A percentile compares a stretch with the other conserved stretches of the same genome.
These are phyloP conservation scores for Drosophila aff. DNA, from an alignment of 1,140 invertebrate genomes.

Conservation along the genomic window DNA sequence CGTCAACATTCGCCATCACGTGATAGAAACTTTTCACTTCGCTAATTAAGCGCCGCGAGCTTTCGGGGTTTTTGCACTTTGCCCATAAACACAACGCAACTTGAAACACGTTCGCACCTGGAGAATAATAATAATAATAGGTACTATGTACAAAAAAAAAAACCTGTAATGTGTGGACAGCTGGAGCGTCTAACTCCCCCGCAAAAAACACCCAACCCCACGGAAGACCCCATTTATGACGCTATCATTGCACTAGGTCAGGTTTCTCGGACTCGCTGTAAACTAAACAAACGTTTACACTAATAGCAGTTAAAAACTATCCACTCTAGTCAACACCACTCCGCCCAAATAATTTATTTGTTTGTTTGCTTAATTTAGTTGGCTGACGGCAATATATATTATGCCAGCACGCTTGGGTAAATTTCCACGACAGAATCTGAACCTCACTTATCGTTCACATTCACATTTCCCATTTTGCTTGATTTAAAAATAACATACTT, in stretches of 20 bases:
- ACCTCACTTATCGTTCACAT: slow-evolving; percentile 59
- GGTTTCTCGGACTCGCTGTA: slow-evolving; percentile 61
- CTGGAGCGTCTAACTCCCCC: slow-evolving; percentile 27
- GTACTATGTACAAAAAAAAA: slow-evolving; percentile 7
- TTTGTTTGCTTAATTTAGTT: slow-evolving; percentile 53
- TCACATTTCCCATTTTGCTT: slow-evolving; percentile 15
- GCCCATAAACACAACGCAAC: slow-evolving; percentile 18
- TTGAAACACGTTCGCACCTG: slow-evolving; percentile 11
- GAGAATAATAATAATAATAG: slow-evolving; percentile 28
- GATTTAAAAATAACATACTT: slow-evolving; percentile 33
- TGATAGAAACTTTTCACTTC: slow-evolving; percentile 72
- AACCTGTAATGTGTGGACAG: slow-evolving; percentile 43
- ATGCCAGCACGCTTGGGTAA: slow-evolving; percentile 57
- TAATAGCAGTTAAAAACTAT: slow-evolving; percentile 46
- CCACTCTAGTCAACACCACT: slow-evolving; percentile 12
- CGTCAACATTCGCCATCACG: slow-evolving; percentile 61
- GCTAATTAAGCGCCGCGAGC: slow-evolving; percentile 68
- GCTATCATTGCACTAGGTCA: slow-evolving; percentile 71
- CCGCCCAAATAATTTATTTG: slow-evolving; percentile 50
- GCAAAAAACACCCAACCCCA: neutral
- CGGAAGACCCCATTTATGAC: slow-evolving; percentile 21
- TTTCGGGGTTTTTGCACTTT: slow-evolving; percentile 78
- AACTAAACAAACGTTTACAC: slow-evolving; percentile 58
- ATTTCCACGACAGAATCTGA: slow-evolving; percentile 67
- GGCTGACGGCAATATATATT: slow-evolving; percentile 46